A percentile compares a stretch with the other conserved stretches of the same genome.
Conservation (phyloP, 1,140 invertebrate species). For the Halyomorpha halys region DNA sequence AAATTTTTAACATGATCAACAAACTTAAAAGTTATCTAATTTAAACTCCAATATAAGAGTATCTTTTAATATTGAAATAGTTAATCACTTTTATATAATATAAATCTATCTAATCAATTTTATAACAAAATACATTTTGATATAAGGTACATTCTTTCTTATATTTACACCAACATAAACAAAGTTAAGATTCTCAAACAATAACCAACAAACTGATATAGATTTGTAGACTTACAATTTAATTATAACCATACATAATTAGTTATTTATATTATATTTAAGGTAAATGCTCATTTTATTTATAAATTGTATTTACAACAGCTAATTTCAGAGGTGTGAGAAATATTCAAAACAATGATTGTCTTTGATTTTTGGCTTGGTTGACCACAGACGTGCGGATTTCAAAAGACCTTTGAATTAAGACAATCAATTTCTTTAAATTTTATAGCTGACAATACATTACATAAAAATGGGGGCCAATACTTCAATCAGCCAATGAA, state of each 20-base stretch:
- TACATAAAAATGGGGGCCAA: not conserved
- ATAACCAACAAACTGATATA: not conserved
- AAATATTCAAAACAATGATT: conserved; percentile 2
- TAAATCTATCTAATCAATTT: conserved; percentile 8
- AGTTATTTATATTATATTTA: not conserved
- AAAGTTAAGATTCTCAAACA: conserved; percentile 11
- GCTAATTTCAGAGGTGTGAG: not conserved
- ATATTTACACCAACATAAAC: conserved; percentile 18
- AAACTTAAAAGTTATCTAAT: no score
- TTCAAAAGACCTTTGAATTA: not conserved
- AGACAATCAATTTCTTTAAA: conserved; percentile 5
- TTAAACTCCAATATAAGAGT: no score
- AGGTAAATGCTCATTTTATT: conserved; percentile 9
- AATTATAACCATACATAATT: not conserved
- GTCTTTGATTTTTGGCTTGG: not conserved
- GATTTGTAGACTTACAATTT: not conserved
- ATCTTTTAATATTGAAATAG: no score
- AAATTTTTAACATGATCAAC: no score
- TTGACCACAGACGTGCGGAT: not conserved
- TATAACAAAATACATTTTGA: conserved; percentile 17
- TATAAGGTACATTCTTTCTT: conserved; percentile 14
- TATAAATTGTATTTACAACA: not conserved
- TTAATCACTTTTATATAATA: conserved; percentile 1
- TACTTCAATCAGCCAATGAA: not conserved
- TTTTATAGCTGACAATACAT: not conserved